Base-by-base conservation (phyloP, 2,888 invertebrate genomes). In the Teinopalpus imperialis region DNA sequence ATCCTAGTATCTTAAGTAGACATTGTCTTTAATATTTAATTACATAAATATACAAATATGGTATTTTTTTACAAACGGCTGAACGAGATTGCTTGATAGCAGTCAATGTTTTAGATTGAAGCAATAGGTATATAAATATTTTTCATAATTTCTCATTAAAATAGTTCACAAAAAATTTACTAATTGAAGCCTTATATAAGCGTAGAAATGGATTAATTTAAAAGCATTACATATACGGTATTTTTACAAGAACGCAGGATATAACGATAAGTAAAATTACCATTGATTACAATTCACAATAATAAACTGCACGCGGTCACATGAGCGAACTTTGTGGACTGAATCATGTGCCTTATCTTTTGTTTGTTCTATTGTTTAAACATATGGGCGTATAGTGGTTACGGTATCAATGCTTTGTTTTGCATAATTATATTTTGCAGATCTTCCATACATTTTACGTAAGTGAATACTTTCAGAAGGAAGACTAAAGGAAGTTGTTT, bases 231-330 rank as follows among this genome's bases (percentile, higher is more conserved):
- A n/a, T n/a, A 32, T 1, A 32, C 8, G 24, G 6, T 24, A 8
- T 10, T 2, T 8, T 32, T 32, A 29, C 21, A 8, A n/a, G n/a
- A n/a, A 29, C 4, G 13, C 20, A 27, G 32, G 32, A 32, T 40
- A 29, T 14, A 8, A 10, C 16, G 34, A 46, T 46, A 46, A 46
- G 29, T 20, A 34, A 26, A 37, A 48, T 46, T 49, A 34, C 39
- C 51, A 48, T 42, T 36, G 42, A 48, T 48, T 45, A 45, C 32
- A 45, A 45, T 39, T 48, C 42, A 43, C 39, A 45, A 39, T 32
- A 34, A 34, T 26, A 45, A 41, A 45, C 30, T 36, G 36, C 35
- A 46, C 35, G 40, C 46, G 13, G 40, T 46, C 46, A 46, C 46
- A 46, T 46, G 46, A 46, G 18, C 46, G 13, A 6, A 12, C 23